phyloP scores from a whole-genome alignment of 2,113 vertebrate genomes.

The Protobothrops flavoviridis region DNA sequence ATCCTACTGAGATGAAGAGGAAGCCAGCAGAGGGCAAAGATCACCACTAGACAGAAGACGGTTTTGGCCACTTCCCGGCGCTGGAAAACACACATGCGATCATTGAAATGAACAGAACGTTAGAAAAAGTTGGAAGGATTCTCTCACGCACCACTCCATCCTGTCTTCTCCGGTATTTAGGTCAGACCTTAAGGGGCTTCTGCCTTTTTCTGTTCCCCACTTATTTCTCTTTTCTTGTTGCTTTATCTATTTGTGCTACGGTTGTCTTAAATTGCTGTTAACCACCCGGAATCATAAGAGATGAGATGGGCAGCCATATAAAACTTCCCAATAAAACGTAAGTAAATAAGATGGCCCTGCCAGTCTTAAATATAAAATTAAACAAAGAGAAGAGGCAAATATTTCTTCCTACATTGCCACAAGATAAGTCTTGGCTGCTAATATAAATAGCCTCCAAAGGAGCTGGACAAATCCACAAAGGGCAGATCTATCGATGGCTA shows the following conservation, averaged over 20 bases:
- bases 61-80: slow-evolving; percentile 90
- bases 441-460: no score
- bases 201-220: not conserved
- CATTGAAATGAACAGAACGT: not conserved
- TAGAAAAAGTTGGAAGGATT: not conserved
- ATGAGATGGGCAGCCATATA: not conserved
- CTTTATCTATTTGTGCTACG: not conserved
- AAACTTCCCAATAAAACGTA: not conserved
- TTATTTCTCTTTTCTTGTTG: not conserved
- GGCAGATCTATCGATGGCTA: not conserved
- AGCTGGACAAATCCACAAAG: not conserved
- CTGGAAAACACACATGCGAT: slow-evolving; percentile 53
- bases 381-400: no score
- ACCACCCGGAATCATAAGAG: not conserved
- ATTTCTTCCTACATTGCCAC: no score
- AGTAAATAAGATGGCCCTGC: not conserved
- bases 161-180: not conserved
- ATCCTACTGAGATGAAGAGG: slow-evolving; percentile 90
- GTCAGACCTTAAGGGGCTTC: no score
- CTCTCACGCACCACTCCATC: not conserved
- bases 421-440: not conserved
- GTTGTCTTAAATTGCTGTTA: not conserved
- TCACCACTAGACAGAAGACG: slow-evolving; percentile 88
- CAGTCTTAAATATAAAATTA: no score
- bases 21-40: slow-evolving; percentile 90